Conservation (phyloP, 2,797 vertebrate genomes). For the Momotus momota region DNA sequence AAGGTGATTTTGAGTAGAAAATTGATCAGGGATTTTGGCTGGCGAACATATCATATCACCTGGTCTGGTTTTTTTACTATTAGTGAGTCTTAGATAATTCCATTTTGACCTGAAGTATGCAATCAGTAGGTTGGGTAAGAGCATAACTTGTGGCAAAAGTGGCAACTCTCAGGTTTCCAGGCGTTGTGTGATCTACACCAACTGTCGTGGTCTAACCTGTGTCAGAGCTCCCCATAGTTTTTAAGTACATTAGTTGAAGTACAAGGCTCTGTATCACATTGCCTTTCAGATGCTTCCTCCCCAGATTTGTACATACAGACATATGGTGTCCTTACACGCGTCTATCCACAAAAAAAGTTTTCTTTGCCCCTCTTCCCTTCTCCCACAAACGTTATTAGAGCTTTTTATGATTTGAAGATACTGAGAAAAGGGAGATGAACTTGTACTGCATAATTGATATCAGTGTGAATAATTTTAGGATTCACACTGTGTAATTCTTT, state of each 20-base stretch:
- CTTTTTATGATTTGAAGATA: neutral
- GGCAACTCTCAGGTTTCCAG: neutral
- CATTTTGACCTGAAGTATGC: neutral
- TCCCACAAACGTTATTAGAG: neutral
- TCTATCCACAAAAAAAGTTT: neutral
- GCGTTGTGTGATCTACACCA: too few relatives aligned
- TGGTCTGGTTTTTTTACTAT: neutral
- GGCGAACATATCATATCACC: rapidly evolving
- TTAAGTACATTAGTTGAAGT: neutral
- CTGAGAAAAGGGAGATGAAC: neutral
- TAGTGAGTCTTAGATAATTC: neutral
- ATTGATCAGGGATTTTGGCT: neutral
- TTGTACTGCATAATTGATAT: neutral
- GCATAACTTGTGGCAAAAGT: neutral
- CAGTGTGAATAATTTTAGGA: neutral
- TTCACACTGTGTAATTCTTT: neutral
- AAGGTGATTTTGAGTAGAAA: neutral
- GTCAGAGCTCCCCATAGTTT: neutral
- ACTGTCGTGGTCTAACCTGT: rapidly evolving
- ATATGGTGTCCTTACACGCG: rapidly evolving
- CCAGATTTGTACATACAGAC: neutral
- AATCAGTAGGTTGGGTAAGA: neutral
- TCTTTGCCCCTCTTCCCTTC: rapidly evolving
- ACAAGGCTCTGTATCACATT: neutral
- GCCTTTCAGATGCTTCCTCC: neutral